Percentiles rank a stretch among this genome's conserved stretches.
phyloP scores from a whole-genome alignment of 2,888 invertebrate species.

The Spisula subtruncata region DNA sequence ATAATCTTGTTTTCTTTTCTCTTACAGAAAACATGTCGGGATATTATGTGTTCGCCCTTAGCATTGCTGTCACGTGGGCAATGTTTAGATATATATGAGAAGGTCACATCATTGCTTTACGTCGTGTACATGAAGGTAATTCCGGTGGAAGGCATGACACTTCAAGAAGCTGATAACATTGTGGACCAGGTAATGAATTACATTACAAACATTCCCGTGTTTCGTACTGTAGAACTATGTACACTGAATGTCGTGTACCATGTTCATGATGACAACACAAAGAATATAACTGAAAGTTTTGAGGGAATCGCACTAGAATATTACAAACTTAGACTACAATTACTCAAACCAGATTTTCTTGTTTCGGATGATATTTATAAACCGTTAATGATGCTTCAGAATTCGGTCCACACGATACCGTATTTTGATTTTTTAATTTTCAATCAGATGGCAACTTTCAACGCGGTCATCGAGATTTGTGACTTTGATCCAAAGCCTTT shows the following conservation, averaged over 20 bases:
- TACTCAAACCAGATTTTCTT: not conserved
- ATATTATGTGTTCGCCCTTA: constrained; percentile 23
- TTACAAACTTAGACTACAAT: not conserved
- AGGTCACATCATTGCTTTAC: not conserved
- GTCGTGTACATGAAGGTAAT: not conserved
- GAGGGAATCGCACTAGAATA: not conserved
- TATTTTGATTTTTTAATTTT: not conserved
- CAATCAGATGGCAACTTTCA: not conserved
- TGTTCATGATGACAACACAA: no score
- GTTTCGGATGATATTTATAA: not conserved
- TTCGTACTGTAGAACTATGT: not conserved
- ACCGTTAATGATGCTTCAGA: not conserved
- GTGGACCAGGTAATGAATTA: not conserved
- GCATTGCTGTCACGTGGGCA: not conserved
- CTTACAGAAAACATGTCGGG: constrained; percentile 33
- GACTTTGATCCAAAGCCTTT: not conserved
- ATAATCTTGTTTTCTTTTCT: not conserved
- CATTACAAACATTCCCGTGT: not conserved
- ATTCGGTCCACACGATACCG: not conserved
- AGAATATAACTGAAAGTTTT: not conserved
- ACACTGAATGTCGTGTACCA: not conserved
- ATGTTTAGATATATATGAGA: not conserved
- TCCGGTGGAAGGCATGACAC: not conserved
- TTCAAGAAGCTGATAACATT: not conserved
- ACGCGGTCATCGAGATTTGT: not conserved